Conservation (phyloP, 2,888 invertebrate genomes). For the Serripes groenlandicus region DNA sequence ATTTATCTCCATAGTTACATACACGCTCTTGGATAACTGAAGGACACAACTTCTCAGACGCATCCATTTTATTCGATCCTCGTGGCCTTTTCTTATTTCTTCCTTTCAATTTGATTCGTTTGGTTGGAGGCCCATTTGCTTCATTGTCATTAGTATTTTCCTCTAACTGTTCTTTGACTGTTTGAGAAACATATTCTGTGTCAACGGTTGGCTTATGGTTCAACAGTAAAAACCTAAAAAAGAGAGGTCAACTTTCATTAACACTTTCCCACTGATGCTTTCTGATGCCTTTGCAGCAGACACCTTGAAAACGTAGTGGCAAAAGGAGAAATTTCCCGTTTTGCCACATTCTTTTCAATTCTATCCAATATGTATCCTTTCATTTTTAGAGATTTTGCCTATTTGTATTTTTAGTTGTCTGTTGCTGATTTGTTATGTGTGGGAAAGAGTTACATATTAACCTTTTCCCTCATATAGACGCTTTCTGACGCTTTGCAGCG, state of each 20-base stretch:
- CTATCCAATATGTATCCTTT: no score
- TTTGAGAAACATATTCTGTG: conserved; percentile 72
- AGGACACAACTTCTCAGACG: conserved; percentile 90
- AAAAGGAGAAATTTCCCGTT: no score
- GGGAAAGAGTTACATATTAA: no score
- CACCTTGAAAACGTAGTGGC: no score
- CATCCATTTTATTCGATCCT: conserved; percentile 88
- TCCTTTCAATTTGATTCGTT: conserved; percentile 87
- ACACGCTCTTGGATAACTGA: conserved; percentile 88
- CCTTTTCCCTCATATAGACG: no score
- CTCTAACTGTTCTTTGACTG: conserved; percentile 72
- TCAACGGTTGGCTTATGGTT: conserved; percentile 76
- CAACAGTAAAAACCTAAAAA: conserved; percentile 71
- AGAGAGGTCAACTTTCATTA: not conserved
- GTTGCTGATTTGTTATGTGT: no score
- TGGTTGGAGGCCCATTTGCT: conserved; percentile 70
- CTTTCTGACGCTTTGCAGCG: no score
- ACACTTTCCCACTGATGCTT: not conserved
- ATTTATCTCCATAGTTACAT: conserved; percentile 85
- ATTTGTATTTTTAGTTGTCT: no score
- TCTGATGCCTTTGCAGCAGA: no score
- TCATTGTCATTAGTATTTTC: conserved; percentile 51
- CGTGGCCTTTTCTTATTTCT: conserved; percentile 94
- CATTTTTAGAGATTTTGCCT: no score
- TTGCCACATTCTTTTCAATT: no score